Conservation (phyloP, 2,888 invertebrate species). For the Dasysyrphus tricinctus region DNA sequence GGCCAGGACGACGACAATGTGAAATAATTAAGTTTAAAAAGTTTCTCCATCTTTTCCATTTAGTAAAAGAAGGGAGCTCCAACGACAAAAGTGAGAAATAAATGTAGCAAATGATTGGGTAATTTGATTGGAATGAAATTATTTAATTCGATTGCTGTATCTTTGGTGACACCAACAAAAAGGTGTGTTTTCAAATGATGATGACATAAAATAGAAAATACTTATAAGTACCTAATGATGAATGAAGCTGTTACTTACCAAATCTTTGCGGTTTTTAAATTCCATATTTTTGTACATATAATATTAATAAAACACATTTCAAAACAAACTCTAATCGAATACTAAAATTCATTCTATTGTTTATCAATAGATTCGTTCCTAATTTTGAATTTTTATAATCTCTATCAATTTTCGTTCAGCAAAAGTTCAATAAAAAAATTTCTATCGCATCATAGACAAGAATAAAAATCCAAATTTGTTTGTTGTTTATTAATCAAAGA, state of each 20-base stretch:
- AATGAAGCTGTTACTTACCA: constrained; percentile 44
- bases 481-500: constrained; percentile 37
- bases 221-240: not conserved
- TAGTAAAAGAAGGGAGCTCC: constrained; percentile 17
- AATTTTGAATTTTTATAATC: constrained; percentile 46
- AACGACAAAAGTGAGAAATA: constrained; percentile 76
- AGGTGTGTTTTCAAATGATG: not conserved
- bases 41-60: constrained; percentile 64
- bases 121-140: constrained; percentile 77
- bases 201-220: not conserved
- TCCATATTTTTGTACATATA: constrained; percentile 34
- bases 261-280: constrained; percentile 48
- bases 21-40: constrained; percentile 78
- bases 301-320: constrained; percentile 31
- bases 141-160: constrained; percentile 67
- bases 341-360: constrained; percentile 61
- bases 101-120: constrained; percentile 80
- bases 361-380: constrained; percentile 66
- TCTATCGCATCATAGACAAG: constrained; percentile 58
- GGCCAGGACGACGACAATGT: constrained; percentile 72
- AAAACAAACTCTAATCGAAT: constrained; percentile 67
- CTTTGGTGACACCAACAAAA: not conserved
- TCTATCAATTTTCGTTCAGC: constrained; percentile 17
- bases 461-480: constrained; percentile 41
- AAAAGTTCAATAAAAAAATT: constrained; percentile 22